Percentiles rank a stretch among this genome's conserved stretches.
phyloP scores from a whole-genome alignment of 2,888 invertebrate genomes.

The Eueremaeus valkanovi region DNA sequence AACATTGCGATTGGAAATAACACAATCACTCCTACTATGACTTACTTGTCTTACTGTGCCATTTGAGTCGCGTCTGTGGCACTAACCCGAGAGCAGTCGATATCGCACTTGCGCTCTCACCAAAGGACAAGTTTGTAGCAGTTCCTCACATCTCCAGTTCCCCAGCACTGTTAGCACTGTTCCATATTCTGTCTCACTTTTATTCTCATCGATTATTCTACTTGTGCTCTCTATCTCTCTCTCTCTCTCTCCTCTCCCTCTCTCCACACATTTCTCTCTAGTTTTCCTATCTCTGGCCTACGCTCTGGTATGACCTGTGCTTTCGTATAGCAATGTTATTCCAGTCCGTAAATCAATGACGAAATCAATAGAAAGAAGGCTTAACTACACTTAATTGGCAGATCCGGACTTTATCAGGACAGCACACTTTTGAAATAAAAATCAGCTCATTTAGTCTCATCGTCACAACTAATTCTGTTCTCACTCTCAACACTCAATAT shows the following conservation, averaged over 20 bases:
- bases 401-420: constrained; percentile 34
- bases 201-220: constrained; percentile 2
- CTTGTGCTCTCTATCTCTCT: background rate
- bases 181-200: constrained; percentile 4
- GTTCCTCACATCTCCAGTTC: background rate
- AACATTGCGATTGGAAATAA: constrained; percentile 27
- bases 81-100: constrained; percentile 16
- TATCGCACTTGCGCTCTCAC: constrained; percentile 15
- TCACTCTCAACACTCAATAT: background rate
- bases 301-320: background rate
- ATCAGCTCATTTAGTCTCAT: constrained; percentile 25
- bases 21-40: constrained; percentile 22
- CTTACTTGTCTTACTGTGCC: background rate
- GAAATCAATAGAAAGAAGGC: constrained; percentile 31
- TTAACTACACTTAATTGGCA: constrained; percentile 32
- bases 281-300: background rate
- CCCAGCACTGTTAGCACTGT: background rate
- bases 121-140: background rate
- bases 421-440: constrained; percentile 24
- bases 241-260: constrained; percentile 25
- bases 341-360: constrained; percentile 17
- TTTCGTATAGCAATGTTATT: background rate
- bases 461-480: background rate
- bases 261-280: background rate
- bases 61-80: too few relatives aligned